Evolutionary conservation across 2,113 vertebrate genomes (phyloP).

Genomic region (Charina bottae): DNA sequence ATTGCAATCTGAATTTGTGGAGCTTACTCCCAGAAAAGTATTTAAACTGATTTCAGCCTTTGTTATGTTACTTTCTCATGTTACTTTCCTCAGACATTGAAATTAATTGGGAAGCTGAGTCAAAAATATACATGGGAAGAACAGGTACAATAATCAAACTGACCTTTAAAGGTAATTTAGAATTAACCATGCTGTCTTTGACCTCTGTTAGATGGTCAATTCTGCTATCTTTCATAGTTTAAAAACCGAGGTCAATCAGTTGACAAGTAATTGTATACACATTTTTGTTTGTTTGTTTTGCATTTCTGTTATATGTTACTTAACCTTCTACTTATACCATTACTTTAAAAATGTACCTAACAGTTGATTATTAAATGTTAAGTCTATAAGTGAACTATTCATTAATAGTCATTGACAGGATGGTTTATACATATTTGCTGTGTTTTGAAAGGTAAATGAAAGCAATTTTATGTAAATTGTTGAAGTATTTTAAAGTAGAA

Average conservation of each 20-base stretch:
- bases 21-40: not conserved
- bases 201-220: conserved; percentile 5
- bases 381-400: not conserved
- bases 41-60: not conserved
- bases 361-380: not conserved
- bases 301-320: not conserved
- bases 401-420: not conserved
- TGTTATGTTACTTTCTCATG: not conserved
- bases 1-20: too few relatives aligned
- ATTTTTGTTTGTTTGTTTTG: not conserved
- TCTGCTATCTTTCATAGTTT: not conserved
- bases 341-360: conserved; percentile 10
- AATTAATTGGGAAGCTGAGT: conserved; percentile 28
- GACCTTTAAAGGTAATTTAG: conserved; percentile 17
- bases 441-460: conserved; percentile 56
- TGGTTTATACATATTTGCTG: not conserved
- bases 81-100: conserved; percentile 3
- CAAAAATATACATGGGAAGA: conserved; percentile 4
- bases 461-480: conserved; percentile 22
- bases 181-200: conserved; percentile 29
- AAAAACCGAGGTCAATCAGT: conserved; percentile 1
- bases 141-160: conserved; percentile 10
- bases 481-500: not conserved
- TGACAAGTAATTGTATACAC: not conserved
- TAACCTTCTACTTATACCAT: not conserved